phyloP scores from a whole-genome alignment of 1,140 invertebrate species.

The Apis laboriosa region DNA sequence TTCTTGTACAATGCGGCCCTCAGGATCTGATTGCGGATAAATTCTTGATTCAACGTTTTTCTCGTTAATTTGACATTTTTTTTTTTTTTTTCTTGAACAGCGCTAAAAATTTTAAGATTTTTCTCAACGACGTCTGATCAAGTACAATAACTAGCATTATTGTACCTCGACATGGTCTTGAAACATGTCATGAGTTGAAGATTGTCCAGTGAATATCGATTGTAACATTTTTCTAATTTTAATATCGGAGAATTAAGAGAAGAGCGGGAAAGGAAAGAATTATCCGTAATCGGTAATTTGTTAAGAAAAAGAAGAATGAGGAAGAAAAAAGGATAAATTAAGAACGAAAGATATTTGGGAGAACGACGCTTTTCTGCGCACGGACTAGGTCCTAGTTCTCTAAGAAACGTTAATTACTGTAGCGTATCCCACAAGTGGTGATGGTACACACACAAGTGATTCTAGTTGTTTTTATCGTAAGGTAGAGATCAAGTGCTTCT shows the following conservation, averaged over 20 bases:
- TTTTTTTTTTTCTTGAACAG: neutral
- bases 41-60: slow-evolving; percentile 25
- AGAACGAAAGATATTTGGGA: slow-evolving; percentile 49
- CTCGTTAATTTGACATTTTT: neutral
- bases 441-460: slow-evolving; percentile 74
- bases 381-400: slow-evolving; percentile 64
- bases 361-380: slow-evolving; percentile 73
- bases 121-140: too few species aligned
- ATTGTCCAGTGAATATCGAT: neutral
- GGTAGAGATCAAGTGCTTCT: slow-evolving; percentile 65
- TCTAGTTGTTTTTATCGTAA: slow-evolving; percentile 75
- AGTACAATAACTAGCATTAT: neutral
- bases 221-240: neutral
- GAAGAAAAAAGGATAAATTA: slow-evolving; percentile 1
- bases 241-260: neutral
- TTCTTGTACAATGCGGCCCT: slow-evolving; percentile 24
- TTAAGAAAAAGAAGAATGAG: neutral
- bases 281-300: slow-evolving; percentile 8
- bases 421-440: slow-evolving; percentile 74
- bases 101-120: neutral
- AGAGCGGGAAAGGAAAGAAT: neutral
- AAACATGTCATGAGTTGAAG: neutral
- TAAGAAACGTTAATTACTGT: slow-evolving; percentile 68
- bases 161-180: neutral
- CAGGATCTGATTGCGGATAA: slow-evolving; percentile 27